These are phyloP conservation scores for Fistularia tabacaria DNA, from an alignment of 2,797 vertebrate genomes.

Conservation along the genomic window DNA sequence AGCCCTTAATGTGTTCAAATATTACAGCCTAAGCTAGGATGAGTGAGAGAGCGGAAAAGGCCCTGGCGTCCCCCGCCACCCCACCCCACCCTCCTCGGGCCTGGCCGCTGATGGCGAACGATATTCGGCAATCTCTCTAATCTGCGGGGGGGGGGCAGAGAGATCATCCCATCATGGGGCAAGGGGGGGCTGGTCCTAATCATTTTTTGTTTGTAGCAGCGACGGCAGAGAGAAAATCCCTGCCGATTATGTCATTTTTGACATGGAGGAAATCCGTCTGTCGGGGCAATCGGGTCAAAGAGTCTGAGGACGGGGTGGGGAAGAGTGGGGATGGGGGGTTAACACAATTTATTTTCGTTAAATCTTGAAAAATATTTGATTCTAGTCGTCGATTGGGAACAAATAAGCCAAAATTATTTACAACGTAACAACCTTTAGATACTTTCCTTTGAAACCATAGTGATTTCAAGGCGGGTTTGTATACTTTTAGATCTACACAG, in stretches of 20 bases:
- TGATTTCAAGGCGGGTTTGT: constrained; percentile 1
- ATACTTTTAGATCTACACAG: constrained; percentile 33
- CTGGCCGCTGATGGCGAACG: constrained; percentile 21
- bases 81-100: constrained; percentile 7
- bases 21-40: constrained; percentile 44
- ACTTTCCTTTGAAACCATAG: not conserved
- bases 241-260: constrained; percentile 38
- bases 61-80: not conserved
- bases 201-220: constrained; percentile 55
- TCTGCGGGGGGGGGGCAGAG: constrained; percentile 43
- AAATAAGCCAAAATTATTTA: constrained; percentile 12
- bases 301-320: constrained; percentile 15
- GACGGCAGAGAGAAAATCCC: constrained; percentile 52
- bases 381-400: not conserved
- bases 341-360: constrained; percentile 32
- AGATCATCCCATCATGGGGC: constrained; percentile 34
- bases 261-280: constrained; percentile 30
- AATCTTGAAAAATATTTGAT: constrained; percentile 22
- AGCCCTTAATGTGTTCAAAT: constrained; percentile 65
- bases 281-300: not conserved
- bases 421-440: constrained; percentile 22
- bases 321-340: no score
- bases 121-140: constrained; percentile 47
- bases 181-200: constrained; percentile 33
- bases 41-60: constrained; percentile 28